Percentiles rank a stretch among this genome's conserved stretches.
These are phyloP conservation scores for Exocentrus adspersus DNA, from an alignment of 2,888 invertebrate genomes.

Conservation along the genomic window DNA sequence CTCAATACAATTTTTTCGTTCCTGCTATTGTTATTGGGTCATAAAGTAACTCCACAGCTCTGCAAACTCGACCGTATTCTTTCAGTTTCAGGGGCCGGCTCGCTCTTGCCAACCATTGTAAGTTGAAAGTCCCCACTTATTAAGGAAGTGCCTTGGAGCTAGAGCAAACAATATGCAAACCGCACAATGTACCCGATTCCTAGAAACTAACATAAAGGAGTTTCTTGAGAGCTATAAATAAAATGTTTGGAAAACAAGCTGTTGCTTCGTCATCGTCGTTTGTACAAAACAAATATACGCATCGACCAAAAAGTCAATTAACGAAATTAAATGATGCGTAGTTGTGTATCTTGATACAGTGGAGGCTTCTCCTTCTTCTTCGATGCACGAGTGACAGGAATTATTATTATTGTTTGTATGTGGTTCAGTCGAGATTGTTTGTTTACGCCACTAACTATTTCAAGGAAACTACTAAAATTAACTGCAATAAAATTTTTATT, in stretches of 20 bases:
- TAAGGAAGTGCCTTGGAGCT: background rate
- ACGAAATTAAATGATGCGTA: background rate
- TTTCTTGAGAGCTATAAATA: background rate
- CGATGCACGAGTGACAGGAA: no score
- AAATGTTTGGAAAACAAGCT: background rate
- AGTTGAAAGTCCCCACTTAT: background rate
- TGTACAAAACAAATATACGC: background rate
- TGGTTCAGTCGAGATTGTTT: background rate
- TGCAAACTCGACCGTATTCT: background rate
- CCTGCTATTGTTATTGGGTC: no score
- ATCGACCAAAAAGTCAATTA: background rate
- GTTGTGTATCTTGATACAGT: background rate
- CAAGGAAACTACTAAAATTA: background rate
- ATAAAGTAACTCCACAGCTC: no score
- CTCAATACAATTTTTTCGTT: no score
- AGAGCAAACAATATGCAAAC: background rate
- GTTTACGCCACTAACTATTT: conserved; percentile 3
- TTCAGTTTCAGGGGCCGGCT: background rate
- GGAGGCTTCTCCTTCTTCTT: no score
- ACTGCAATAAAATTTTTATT: background rate
- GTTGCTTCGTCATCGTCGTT: background rate
- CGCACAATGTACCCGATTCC: background rate
- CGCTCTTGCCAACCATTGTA: background rate
- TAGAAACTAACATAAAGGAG: background rate
- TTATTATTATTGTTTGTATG: no score